Conservation (phyloP, 2,113 vertebrate species). For the Eptatretus burgeri region DNA sequence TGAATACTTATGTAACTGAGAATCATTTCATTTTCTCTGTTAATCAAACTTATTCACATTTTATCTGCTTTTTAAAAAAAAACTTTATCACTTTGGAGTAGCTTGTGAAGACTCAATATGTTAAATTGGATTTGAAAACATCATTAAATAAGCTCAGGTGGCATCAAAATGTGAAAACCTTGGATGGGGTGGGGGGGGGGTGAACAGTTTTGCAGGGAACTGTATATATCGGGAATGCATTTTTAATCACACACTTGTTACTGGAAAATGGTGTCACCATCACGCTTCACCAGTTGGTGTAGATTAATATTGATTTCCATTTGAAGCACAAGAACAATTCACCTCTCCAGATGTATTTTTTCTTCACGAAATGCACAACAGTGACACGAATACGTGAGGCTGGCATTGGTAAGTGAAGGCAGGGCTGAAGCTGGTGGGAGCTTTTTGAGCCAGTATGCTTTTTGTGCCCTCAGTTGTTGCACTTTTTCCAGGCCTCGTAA, state of each 20-base stretch:
- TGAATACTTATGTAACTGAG: too few species aligned
- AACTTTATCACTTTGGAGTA: too few species aligned
- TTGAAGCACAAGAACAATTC: constrained; percentile 10
- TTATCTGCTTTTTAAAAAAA: too few species aligned
- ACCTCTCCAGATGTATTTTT: constrained; percentile 15
- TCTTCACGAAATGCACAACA: constrained; percentile 48
- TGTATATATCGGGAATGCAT: neutral
- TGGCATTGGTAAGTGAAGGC: constrained; percentile 29
- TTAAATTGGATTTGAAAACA: too few species aligned
- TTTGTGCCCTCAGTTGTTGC: constrained; percentile 33
- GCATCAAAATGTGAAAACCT: neutral
- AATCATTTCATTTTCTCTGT: too few species aligned
- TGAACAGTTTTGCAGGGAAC: neutral
- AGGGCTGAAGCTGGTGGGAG: constrained; percentile 42
- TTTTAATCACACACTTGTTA: neutral
- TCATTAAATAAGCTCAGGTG: neutral
- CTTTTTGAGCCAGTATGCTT: constrained; percentile 33
- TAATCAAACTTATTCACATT: too few species aligned
- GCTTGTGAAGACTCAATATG: too few species aligned
- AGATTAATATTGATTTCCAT: constrained; percentile 21
- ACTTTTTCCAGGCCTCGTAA: constrained; percentile 33
- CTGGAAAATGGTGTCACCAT: neutral
- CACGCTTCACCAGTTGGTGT: neutral
- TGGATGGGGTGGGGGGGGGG: neutral
- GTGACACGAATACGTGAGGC: constrained; percentile 69